phyloP scores from a whole-genome alignment of 2,113 vertebrate genomes.

The Antechinus flavipes region DNA sequence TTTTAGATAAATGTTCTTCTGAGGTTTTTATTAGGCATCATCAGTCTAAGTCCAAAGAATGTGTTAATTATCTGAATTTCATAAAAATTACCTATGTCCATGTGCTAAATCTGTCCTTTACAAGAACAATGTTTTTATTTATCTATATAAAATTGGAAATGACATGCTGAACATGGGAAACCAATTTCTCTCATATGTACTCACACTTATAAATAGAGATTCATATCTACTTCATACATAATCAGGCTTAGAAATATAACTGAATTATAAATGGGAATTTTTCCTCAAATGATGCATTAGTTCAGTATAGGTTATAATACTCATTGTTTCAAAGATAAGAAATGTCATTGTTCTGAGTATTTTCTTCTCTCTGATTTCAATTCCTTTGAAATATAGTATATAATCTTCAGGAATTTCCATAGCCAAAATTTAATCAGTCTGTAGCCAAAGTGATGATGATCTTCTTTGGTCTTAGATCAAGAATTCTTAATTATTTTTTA shows the following conservation, averaged over 20 bases:
- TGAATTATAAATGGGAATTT: background rate
- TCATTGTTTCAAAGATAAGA: background rate
- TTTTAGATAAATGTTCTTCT: slow-evolving; percentile 46
- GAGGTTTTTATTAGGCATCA: slow-evolving; percentile 39
- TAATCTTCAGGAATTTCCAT: background rate
- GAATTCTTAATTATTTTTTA: background rate
- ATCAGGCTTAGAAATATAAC: background rate
- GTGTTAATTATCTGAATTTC: slow-evolving; percentile 22
- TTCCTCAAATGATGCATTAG: background rate
- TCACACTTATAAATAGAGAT: background rate
- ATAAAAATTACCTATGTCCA: slow-evolving; percentile 7
- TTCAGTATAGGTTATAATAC: background rate
- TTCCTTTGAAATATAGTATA: background rate
- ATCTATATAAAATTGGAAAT: slow-evolving; percentile 27
- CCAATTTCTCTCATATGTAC: background rate
- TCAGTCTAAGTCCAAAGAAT: background rate
- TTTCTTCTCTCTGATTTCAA: background rate
- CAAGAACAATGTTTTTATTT: slow-evolving; percentile 1
- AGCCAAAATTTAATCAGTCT: background rate
- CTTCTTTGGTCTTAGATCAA: background rate
- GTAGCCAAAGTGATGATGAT: background rate
- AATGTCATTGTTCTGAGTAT: background rate
- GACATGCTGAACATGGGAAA: background rate
- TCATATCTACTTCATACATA: background rate
- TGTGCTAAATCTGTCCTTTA: slow-evolving; percentile 22